Conservation (phyloP, 2,113 vertebrate genomes). For the Amphiprion percula region DNA sequence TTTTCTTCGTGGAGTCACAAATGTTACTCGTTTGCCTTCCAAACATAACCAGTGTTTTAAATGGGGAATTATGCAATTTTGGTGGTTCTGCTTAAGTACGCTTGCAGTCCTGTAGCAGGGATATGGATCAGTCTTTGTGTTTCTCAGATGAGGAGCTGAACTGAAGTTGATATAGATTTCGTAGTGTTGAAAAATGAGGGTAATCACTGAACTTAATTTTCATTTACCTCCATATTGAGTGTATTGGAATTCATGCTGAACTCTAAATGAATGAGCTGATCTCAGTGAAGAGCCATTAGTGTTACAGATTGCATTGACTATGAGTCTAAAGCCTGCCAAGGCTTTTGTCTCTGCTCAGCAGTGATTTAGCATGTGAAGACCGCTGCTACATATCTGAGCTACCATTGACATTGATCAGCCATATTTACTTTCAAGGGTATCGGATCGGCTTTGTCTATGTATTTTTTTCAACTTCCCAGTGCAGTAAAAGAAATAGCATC, state of each 20-base stretch:
- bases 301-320: slow-evolving; percentile 33
- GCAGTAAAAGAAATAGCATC: slow-evolving; percentile 30
- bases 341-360: slow-evolving; percentile 27
- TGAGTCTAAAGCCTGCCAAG: slow-evolving; percentile 33
- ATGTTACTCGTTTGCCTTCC: background rate
- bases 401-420: slow-evolving; percentile 51
- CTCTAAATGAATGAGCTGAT: slow-evolving; percentile 27
- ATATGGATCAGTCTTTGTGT: slow-evolving; percentile 25
- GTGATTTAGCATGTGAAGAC: slow-evolving; percentile 33
- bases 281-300: slow-evolving; percentile 43
- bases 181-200: slow-evolving; percentile 27
- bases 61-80: background rate
- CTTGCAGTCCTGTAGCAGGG: background rate
- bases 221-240: slow-evolving; percentile 7
- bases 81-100: background rate
- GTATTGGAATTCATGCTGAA: slow-evolving; percentile 27
- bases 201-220: slow-evolving; percentile 32
- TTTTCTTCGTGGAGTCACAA: background rate
- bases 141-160: slow-evolving; percentile 20
- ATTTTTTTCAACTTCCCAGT: slow-evolving; percentile 33
- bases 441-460: slow-evolving; percentile 32
- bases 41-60: background rate
- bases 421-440: slow-evolving; percentile 48
- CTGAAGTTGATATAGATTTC: slow-evolving; percentile 16
- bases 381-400: slow-evolving; percentile 33